Base-by-base conservation (phyloP, 2,888 invertebrate species). In the Ernsta delagoae region DNA sequence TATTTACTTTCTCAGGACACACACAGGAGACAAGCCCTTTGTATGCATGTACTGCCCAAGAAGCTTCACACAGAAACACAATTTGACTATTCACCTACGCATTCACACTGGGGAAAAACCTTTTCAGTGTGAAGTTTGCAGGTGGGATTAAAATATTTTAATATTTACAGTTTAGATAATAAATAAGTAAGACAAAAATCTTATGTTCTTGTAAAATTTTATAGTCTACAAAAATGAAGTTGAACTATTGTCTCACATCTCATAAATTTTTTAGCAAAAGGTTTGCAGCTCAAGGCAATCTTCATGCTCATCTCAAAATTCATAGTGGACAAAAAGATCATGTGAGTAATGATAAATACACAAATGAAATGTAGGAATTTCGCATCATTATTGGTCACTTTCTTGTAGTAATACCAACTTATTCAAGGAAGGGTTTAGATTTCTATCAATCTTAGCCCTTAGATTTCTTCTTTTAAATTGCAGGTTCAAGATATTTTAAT, bases 261-360 rank as follows among this genome's bases (percentile, higher is more conserved):
- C 9, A 48, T 9, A 0, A 24, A 16, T 50, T 36, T 66, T n/a
- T 61, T 16, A 94, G 95, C 64, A 95, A 95, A 80, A 92, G 92
- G 74, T 95, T 95, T 80, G 93, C 94, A 0, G 95, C 95, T 0
- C 86, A 95, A 78, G 95, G 95, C 0, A 95, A 95, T 78, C 94
- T 95, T 71, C 94, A 95, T 73, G 94, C 95, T 1, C 95, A 95
- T 79, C 87, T 94, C n/a, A 95, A 95, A 83, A 95, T 95, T 43
- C 95, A 95, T 70, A 90, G 93, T 0, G 95, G 95, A 0, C 94
- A 95, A 74, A 92, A 93, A 59, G 95, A 95, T 85, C 95, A 95
- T 81, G 94, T 94, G 80, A 84, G 89, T 79, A 59, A 12, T 16
- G n/a, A n/a, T n/a, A n/a, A 50, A 5, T n/a, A 45, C 54, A n/a